Percentiles rank a stretch among this genome's conserved stretches.
phyloP scores from a whole-genome alignment of 1,140 invertebrate species.

The Bombus superbus region DNA sequence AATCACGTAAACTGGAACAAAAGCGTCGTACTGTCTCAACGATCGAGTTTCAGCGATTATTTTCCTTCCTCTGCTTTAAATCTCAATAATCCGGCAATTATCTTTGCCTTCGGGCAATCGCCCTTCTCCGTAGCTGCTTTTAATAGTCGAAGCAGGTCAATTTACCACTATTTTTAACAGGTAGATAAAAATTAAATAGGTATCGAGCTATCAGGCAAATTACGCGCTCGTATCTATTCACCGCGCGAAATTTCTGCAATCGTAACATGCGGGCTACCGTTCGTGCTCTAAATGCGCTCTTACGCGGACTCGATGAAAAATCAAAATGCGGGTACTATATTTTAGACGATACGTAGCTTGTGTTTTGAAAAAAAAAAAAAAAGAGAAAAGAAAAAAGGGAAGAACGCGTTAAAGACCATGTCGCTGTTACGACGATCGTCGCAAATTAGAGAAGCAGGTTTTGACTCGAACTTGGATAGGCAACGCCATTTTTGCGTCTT shows the following conservation, averaged over 20 bases:
- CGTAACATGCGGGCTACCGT: slow-evolving; percentile 52
- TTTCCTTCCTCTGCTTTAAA: neutral
- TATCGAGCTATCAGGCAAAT: neutral
- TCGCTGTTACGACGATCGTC: neutral
- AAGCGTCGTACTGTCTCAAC: slow-evolving; percentile 10
- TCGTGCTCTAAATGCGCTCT: neutral
- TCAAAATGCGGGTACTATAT: slow-evolving; percentile 58
- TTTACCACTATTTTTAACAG: slow-evolving; percentile 47
- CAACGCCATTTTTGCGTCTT: neutral
- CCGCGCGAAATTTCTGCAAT: slow-evolving; percentile 13
- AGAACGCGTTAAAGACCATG: neutral
- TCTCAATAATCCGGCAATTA: neutral
- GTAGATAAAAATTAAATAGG: slow-evolving; percentile 22
- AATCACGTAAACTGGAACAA: slow-evolving; percentile 94
- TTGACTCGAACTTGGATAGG: neutral
- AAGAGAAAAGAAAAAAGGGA: too few species aligned
- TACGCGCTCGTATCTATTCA: slow-evolving; percentile 44
- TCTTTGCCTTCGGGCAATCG: neutral
- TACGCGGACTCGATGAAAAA: neutral
- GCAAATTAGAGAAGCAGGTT: neutral
- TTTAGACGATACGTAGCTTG: neutral
- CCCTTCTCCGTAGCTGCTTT: neutral
- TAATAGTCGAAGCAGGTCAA: slow-evolving; percentile 8
- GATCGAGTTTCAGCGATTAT: neutral
- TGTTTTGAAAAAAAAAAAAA: slow-evolving; percentile 38